phyloP scores from a whole-genome alignment of 2,797 vertebrate genomes.

The Threskiornis aethiopicus region DNA sequence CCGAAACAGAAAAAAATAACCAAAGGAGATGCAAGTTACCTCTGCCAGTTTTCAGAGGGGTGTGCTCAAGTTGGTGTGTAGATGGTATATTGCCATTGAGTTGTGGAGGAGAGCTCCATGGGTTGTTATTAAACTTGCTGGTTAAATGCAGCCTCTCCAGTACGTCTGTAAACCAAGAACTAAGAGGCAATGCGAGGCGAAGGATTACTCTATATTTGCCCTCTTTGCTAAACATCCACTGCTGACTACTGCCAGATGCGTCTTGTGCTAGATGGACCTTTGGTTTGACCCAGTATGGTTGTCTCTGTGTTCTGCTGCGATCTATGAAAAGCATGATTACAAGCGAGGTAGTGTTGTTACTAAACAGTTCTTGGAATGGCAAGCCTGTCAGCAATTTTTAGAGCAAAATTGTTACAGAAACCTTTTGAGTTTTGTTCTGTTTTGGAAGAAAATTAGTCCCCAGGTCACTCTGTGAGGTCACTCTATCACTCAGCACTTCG shows the following conservation, averaged over 20 bases:
- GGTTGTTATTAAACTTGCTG: background rate
- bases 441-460: constrained; percentile 51
- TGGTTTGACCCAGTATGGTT: background rate
- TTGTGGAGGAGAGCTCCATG: background rate
- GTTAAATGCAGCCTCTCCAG: background rate
- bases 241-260: background rate
- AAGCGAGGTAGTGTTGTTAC: background rate
- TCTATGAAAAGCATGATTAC: background rate
- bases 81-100: background rate
- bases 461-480: constrained; percentile 56
- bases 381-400: background rate
- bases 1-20: background rate
- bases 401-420: constrained; percentile 13
- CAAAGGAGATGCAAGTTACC: background rate
- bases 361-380: background rate
- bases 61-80: background rate
- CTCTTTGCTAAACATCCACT: background rate
- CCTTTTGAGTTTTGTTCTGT: constrained; percentile 19
- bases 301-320: background rate
- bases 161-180: background rate
- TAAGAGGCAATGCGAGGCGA: background rate
- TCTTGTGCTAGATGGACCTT: background rate
- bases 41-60: background rate
- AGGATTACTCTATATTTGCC: background rate
- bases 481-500: constrained; percentile 55